Evolutionary conservation across 2,888 invertebrate genomes (phyloP).

Genomic region (Drosophila ustulata): DNA sequence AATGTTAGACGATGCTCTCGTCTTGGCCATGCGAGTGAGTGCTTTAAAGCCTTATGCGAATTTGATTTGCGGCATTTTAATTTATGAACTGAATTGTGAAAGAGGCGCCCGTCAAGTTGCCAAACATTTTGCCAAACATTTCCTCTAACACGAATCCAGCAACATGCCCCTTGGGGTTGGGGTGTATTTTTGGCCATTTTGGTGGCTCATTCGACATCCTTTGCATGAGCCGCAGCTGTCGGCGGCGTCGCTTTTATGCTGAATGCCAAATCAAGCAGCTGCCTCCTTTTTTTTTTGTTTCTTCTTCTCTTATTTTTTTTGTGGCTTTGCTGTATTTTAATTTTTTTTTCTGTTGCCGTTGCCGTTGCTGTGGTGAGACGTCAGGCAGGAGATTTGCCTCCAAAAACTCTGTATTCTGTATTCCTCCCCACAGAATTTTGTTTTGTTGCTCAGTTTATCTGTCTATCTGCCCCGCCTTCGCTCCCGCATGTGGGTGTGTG

Average conservation of each 20-base stretch:
- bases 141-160: slow-evolving; percentile 46
- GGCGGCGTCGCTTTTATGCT: slow-evolving; percentile 53
- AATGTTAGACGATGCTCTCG: slow-evolving; percentile 57
- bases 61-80: slow-evolving; percentile 83
- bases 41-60: slow-evolving; percentile 72
- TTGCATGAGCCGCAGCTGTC: slow-evolving; percentile 66
- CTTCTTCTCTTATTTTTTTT: slow-evolving; percentile 18
- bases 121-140: slow-evolving; percentile 71
- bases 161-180: slow-evolving; percentile 7
- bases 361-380: slow-evolving; percentile 21
- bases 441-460: slow-evolving; percentile 55
- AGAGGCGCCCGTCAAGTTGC: slow-evolving; percentile 62
- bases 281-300: slow-evolving; percentile 44
- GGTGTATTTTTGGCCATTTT: slow-evolving; percentile 17
- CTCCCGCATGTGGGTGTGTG: slow-evolving; percentile 49
- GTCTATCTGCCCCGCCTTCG: slow-evolving; percentile 38
- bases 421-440: slow-evolving; percentile 34
- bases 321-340: slow-evolving; percentile 39
- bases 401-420: slow-evolving; percentile 3
- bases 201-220: slow-evolving; percentile 25
- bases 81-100: slow-evolving; percentile 74
- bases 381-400: slow-evolving; percentile 29
- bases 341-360: slow-evolving; percentile 23
- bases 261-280: slow-evolving; percentile 77
- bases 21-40: slow-evolving; percentile 31